Conservation (phyloP, 1,140 invertebrate genomes). For the Calycopis cecrops region DNA sequence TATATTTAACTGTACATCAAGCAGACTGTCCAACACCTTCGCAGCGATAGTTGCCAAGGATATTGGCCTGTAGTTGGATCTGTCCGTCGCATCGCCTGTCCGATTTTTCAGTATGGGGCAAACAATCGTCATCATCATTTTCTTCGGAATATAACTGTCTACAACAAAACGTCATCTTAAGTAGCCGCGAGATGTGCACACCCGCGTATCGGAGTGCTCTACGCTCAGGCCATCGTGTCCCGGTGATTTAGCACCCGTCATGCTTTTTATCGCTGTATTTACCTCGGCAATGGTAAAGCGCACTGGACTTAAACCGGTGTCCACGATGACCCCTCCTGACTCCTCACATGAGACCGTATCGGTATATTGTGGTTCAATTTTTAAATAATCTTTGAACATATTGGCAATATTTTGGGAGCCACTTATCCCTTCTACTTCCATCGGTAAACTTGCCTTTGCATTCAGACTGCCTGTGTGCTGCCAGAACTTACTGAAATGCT, state of each 20-base stretch:
- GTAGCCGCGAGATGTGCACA: slow-evolving; percentile 14
- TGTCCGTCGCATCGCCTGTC: no score
- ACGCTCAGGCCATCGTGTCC: slow-evolving; percentile 25
- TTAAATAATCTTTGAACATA: no score
- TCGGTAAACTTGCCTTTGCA: no score
- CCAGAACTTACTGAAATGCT: no score
- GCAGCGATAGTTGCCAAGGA: slow-evolving; percentile 11
- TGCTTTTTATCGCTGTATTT: neutral
- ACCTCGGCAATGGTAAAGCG: neutral
- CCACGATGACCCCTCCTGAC: neutral
- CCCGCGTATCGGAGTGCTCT: slow-evolving; percentile 22
- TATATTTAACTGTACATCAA: neutral
- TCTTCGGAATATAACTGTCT: slow-evolving; percentile 16
- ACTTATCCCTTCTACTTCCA: neutral
- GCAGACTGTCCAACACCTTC: slow-evolving; percentile 20
- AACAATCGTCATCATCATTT: slow-evolving; percentile 17
- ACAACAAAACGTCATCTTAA: slow-evolving; percentile 16
- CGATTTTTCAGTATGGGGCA: neutral
- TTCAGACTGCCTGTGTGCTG: neutral
- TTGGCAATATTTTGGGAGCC: no score
- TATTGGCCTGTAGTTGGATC: slow-evolving; percentile 8
- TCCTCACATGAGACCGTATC: neutral
- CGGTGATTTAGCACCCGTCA: slow-evolving; percentile 19
- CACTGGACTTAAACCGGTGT: neutral
- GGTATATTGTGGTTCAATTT: neutral